Evolutionary conservation across 2,113 vertebrate species (phyloP).

Genomic region (Dasyurus viverrinus): DNA sequence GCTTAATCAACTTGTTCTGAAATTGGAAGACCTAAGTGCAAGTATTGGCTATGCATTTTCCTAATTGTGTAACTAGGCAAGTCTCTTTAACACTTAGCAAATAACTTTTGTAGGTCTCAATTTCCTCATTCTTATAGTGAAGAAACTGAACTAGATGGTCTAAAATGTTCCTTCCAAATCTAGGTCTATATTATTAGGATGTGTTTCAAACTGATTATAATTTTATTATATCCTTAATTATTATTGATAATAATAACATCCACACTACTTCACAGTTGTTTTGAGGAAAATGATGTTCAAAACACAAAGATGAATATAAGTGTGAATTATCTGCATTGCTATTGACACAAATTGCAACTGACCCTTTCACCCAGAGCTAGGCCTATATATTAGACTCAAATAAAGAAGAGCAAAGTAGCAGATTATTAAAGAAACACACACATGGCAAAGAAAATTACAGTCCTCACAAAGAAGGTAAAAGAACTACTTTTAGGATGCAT

Average conservation of each 20-base stretch:
- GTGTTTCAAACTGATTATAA: neutral
- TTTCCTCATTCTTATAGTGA: neutral
- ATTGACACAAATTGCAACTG: neutral
- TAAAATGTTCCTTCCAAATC: constrained; percentile 4
- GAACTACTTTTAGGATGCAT: neutral
- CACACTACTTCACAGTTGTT: neutral
- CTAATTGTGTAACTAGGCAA: neutral
- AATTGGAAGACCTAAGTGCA: neutral
- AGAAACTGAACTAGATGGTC: neutral
- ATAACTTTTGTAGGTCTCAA: neutral
- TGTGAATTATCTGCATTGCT: neutral
- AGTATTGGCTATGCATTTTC: neutral
- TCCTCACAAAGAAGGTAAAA: neutral
- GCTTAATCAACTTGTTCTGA: neutral
- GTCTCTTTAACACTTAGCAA: neutral
- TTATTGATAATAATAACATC: neutral
- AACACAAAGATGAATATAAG: neutral
- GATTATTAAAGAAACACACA: neutral
- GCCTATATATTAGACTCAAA: neutral
- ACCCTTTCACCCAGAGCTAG: neutral
- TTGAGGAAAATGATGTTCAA: neutral
- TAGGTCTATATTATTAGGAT: neutral
- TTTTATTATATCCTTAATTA: neutral
- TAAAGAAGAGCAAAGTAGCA: neutral
- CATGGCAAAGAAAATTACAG: neutral